phyloP scores from a whole-genome alignment of 2,888 invertebrate species.

The Lepidochitona cinerea region DNA sequence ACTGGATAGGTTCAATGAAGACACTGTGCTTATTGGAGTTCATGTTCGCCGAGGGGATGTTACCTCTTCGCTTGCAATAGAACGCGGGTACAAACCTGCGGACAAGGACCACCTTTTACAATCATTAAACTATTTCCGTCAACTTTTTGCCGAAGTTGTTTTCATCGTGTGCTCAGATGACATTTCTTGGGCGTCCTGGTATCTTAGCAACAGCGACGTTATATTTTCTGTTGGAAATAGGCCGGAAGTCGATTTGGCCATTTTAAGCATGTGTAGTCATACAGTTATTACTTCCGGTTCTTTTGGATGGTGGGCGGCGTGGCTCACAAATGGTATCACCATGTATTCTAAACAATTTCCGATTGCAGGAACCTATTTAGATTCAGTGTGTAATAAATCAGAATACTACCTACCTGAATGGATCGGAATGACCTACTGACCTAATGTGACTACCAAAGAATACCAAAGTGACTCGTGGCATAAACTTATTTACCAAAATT shows the following conservation, averaged over 20 bases:
- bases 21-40: conserved; percentile 28
- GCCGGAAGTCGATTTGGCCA: conserved; percentile 37
- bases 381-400: background rate
- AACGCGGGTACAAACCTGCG: conserved; percentile 41
- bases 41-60: conserved; percentile 48
- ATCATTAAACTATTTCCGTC: conserved; percentile 38
- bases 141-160: conserved; percentile 25
- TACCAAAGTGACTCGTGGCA: too few species aligned
- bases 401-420: background rate
- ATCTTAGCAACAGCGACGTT: conserved; percentile 21
- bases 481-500: too few species aligned
- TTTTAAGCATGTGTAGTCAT: conserved; percentile 63
- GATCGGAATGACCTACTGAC: background rate
- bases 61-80: conserved; percentile 6
- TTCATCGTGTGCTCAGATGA: conserved; percentile 46
- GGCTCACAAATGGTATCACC: conserved; percentile 52
- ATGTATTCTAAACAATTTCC: conserved; percentile 23
- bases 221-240: conserved; percentile 23
- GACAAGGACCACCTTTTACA: conserved; percentile 30
- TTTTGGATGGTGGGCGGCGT: conserved; percentile 65
- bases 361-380: background rate
- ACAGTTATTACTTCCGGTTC: conserved; percentile 69
- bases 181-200: conserved; percentile 34
- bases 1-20: background rate
- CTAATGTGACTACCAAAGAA: too few species aligned